These are phyloP conservation scores for Oncorhynchus gorbuscha DNA, from an alignment of 2,113 vertebrate genomes.

Conservation along the genomic window DNA sequence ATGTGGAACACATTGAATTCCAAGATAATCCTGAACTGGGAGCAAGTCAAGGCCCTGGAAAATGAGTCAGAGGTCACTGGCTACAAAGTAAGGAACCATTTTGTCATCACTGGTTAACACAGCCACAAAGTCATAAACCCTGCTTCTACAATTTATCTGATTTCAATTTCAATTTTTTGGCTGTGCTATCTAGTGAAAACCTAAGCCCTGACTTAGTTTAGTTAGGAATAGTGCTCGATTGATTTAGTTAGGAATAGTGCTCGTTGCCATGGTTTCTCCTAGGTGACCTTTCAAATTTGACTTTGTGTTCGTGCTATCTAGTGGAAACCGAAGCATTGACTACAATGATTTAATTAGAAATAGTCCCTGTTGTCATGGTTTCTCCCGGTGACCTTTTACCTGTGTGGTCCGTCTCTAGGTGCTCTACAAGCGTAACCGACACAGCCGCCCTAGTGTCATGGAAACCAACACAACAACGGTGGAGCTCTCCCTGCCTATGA, in stretches of 20 bases:
- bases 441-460: constrained; percentile 85
- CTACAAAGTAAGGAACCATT: constrained; percentile 86
- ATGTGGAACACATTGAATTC: constrained; percentile 95
- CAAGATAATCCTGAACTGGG: constrained; percentile 97
- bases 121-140: too few relatives aligned
- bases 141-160: too few relatives aligned
- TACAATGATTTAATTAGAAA: constrained; percentile 10
- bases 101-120: too few relatives aligned
- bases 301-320: too few relatives aligned
- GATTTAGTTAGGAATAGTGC: constrained; percentile 24
- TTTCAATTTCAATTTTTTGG: too few relatives aligned
- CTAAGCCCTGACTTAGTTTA: neutral
- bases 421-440: constrained; percentile 87
- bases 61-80: constrained; percentile 98
- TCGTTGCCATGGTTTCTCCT: neutral
- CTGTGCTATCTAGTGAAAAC: too few relatives aligned
- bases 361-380: constrained; percentile 6
- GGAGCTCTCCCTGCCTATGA: constrained; percentile 88
- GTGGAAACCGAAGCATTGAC: too few relatives aligned
- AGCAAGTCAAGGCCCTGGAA: constrained; percentile 94
- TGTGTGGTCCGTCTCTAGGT: constrained; percentile 73
- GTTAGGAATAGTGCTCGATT: constrained; percentile 20
- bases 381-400: neutral
- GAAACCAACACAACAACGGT: constrained; percentile 94
- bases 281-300: neutral